Percentiles rank a stretch among this genome's conserved stretches.
Evolutionary conservation across 2,797 vertebrate species (phyloP).

Genomic region (Micrastur ruficollis): DNA sequence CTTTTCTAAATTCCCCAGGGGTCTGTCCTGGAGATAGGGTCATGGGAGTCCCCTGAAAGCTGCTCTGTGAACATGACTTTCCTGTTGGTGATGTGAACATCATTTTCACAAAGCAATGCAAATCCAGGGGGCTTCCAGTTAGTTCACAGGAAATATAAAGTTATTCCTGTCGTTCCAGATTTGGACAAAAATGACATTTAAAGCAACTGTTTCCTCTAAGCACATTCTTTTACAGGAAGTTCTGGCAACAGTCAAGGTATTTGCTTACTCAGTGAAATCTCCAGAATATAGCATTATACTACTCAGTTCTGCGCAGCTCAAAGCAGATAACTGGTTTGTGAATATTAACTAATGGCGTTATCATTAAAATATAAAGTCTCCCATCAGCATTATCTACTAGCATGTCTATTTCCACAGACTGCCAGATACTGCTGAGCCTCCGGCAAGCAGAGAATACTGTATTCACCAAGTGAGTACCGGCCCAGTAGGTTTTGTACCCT

Average conservation of each 20-base stretch:
- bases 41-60: conserved; percentile 58
- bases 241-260: conserved; percentile 35
- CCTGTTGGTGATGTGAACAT: conserved; percentile 16
- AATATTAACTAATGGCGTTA: not conserved
- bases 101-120: conserved; percentile 25
- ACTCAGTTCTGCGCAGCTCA: not conserved
- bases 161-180: conserved; percentile 59
- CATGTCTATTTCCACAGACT: not conserved
- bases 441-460: not conserved
- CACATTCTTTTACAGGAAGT: conserved; percentile 38
- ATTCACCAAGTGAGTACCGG: not conserved
- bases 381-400: not conserved
- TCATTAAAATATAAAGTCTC: not conserved
- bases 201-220: conserved; percentile 41
- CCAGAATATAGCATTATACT: not conserved
- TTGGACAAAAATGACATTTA: conserved; percentile 52
- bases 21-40: conserved; percentile 50
- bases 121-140: conserved; percentile 40
- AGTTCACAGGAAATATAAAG: conserved; percentile 55
- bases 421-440: not conserved
- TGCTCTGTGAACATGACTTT: conserved; percentile 30
- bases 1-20: conserved; percentile 7
- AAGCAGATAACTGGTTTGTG: not conserved
- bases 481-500: not conserved
- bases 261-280: conserved; percentile 47